A percentile compares a stretch with the other conserved stretches of the same genome.
phyloP scores from a whole-genome alignment of 2,888 invertebrate species.

The Ophraella communa region DNA sequence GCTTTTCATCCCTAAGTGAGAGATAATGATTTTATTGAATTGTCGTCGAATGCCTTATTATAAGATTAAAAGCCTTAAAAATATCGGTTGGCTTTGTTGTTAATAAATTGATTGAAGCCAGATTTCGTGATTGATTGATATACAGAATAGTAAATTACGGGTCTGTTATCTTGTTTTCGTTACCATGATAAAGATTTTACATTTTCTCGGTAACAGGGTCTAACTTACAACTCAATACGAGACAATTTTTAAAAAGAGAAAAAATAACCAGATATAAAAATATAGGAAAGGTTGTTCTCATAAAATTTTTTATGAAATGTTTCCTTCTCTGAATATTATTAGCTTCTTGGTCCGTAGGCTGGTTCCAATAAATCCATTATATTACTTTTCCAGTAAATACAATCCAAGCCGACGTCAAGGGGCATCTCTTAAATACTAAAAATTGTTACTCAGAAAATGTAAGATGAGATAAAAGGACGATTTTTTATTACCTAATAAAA shows the following conservation, averaged over 20 bases:
- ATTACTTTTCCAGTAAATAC: conserved; percentile 10
- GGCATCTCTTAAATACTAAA: neutral
- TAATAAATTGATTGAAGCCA: neutral
- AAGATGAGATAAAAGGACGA: no score
- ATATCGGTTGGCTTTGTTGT: no score
- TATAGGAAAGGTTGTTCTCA: conserved; percentile 5
- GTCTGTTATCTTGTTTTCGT: no score
- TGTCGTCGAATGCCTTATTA: neutral
- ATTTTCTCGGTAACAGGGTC: neutral
- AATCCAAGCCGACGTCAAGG: neutral
- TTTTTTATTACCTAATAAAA: no score
- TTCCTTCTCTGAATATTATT: conserved; percentile 11
- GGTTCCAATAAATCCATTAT: conserved; percentile 12
- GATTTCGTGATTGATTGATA: no score
- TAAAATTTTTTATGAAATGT: conserved; percentile 17
- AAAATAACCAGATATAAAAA: neutral
- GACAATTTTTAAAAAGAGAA: neutral
- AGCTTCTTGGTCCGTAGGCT: neutral
- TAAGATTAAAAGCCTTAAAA: neutral
- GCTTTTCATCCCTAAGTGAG: neutral
- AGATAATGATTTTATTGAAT: neutral
- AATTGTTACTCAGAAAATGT: no score
- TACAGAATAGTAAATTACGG: no score
- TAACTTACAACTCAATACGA: conserved; percentile 1
- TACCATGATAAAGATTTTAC: no score